Percentiles rank a stretch among this genome's conserved stretches.
Evolutionary conservation across 2,797 vertebrate genomes (phyloP).

Genomic region (Paguma larvata): DNA sequence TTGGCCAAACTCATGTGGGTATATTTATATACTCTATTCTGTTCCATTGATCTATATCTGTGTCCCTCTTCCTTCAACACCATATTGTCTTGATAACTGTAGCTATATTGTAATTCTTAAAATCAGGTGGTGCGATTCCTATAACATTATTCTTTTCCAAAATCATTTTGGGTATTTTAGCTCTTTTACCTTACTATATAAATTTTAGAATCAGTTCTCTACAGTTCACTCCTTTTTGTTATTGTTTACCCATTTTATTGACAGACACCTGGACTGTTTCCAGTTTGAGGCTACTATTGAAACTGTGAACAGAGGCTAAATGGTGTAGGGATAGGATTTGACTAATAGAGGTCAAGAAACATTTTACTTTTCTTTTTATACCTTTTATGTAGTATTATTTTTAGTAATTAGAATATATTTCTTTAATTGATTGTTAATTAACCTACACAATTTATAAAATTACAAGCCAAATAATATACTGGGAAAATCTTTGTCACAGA

Average conservation of each 20-base stretch:
- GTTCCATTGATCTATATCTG: background rate
- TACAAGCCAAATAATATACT: background rate
- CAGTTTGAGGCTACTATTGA: background rate
- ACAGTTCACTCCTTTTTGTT: background rate
- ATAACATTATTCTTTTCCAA: background rate
- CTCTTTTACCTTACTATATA: background rate
- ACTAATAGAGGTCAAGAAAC: background rate
- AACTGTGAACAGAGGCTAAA: background rate
- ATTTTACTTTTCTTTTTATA: background rate
- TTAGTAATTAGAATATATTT: background rate
- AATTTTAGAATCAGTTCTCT: background rate
- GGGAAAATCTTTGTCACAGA: background rate
- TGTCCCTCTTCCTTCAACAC: background rate
- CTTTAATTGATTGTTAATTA: background rate
- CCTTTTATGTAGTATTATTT: background rate
- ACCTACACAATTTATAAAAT: background rate
- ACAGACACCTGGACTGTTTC: background rate
- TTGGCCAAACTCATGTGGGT: background rate
- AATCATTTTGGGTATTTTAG: background rate
- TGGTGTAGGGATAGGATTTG: background rate
- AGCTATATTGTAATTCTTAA: background rate
- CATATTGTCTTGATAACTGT: background rate
- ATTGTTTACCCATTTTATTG: background rate
- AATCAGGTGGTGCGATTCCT: background rate
- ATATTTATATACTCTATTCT: background rate